These are phyloP conservation scores for Microchrysa polita DNA, from an alignment of 2,888 invertebrate genomes.

Conservation along the genomic window DNA sequence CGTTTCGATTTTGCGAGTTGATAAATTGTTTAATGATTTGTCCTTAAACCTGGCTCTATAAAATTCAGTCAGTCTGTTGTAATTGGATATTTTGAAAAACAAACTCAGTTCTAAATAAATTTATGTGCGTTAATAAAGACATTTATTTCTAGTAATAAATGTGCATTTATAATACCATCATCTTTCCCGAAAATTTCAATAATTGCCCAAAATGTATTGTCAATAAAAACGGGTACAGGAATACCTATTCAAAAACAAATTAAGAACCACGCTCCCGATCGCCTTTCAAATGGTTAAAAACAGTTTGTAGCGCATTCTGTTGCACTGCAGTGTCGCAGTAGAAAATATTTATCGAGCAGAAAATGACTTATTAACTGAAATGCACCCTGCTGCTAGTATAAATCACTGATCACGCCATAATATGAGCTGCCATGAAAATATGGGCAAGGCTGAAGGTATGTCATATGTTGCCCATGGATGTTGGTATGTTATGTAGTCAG, in stretches of 20 bases:
- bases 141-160: not conserved
- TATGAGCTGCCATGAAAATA: not conserved
- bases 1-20: not conserved
- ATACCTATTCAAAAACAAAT: not conserved
- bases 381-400: conserved; percentile 41
- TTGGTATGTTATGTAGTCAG: not conserved
- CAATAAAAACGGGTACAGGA: too few species aligned
- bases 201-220: conserved; percentile 12
- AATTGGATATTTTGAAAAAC: conserved; percentile 4
- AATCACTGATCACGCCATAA: conserved; percentile 34
- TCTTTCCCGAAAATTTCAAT: conserved; percentile 3
- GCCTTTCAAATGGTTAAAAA: conserved; percentile 18
- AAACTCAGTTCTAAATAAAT: not conserved
- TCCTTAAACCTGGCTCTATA: not conserved
- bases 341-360: conserved; percentile 36
- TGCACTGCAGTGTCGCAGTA: not conserved
- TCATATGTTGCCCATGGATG: not conserved
- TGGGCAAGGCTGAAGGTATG: not conserved
- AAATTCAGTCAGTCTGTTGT: not conserved
- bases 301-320: too few species aligned
- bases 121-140: too few species aligned
- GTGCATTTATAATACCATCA: not conserved
- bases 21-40: not conserved
- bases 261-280: not conserved
- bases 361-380: conserved; percentile 38